Evolutionary conservation across 37 sponge, comb jelly and placozoan genomes (phyloP), one percentile per base, ranked within the genome.

Genomic region (Petrosia ficiformis): DNA sequence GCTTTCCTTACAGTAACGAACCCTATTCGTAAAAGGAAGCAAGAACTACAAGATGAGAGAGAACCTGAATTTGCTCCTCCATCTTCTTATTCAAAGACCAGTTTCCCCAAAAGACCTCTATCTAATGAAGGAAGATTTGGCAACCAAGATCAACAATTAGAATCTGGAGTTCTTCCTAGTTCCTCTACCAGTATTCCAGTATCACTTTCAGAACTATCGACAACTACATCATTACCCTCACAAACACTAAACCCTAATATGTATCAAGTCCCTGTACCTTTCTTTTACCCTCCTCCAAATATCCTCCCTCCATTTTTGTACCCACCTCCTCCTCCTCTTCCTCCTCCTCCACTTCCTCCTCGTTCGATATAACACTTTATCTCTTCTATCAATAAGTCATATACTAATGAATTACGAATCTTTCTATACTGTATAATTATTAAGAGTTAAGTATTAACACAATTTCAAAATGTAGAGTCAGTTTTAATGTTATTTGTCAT

Each of bases 61-160:
- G 42, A 57, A 1, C 59, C 66, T 2, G 93, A 95, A 54, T 95
- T 95, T 85, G 96, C 96, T 52, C 96, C 96, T 5, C 96, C 96
- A 19, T 48, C 75, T 25, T 39, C 44, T 31, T 95, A 91, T 71
- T 67, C 28, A 1, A n/a, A 61, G 6, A 68, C 36, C n/a, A 36
- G 39, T 19, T 36, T 24, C 38, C 34, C 70, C 70, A 37, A 68
- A 4, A 6, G 10, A 36, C 70, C 36, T 68, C n/a, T n/a, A n/a
- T n/a, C n/a, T n/a, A n/a, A n/a, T n/a, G n/a, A n/a, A n/a, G n/a
- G n/a, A n/a, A n/a, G n/a, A n/a, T n/a, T n/a, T n/a, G n/a, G n/a
- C n/a, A n/a, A n/a, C n/a, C n/a, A n/a, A n/a, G n/a, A n/a, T n/a
- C n/a, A n/a, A n/a, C n/a, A n/a, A n/a, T n/a, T n/a, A n/a, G n/a